Evolutionary conservation across 2,888 invertebrate genomes (phyloP), one percentile per base, ranked within the genome.

Genomic region (Ochropleura leucogaster): DNA sequence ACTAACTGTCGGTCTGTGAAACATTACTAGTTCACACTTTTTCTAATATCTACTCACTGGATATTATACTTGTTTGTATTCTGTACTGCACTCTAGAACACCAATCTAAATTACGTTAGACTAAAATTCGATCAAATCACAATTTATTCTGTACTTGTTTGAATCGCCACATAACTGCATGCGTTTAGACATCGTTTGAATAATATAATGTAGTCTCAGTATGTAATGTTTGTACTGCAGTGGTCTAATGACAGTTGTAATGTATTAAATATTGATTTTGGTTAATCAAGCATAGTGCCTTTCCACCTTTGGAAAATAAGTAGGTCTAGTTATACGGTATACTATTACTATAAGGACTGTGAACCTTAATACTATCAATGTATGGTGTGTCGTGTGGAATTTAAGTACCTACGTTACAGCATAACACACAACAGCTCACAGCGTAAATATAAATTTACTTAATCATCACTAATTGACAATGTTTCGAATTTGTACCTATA

Each of bases 241-340:
- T 60, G 71, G 70, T 83, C 74, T 72, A 68, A 77, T 74, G 65
- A 74, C 68, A 76, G 77, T 80, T 78, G 78, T 86, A 81, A 84
- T 82, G 84, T 85, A 77, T 85, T 80, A 74, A 77, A 63, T 72
- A 77, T 81, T 83, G 77, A 85, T 83, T 92, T 91, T 87, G 84
- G 88, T 92, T 92, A 91, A 88, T 93, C 93, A 95, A 94, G 94
- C 89, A 94, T 95, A 95, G 96, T 96, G 96, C 96, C 96, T 96
- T 96, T 95, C 92, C 92, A 93, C 87, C 83, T 91, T 93, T 92
- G 91, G 80, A 90, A 91, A 90, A 83, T 93, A 91, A 88, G 87
- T 92, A 92, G 90, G 78, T 82, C 74, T 93, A 92, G 89, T 87
- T 85, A 87, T 89, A 90, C 87, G 63, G 87, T 89, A 89, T 88